These are phyloP conservation scores for Fratercula arctica DNA, from an alignment of 2,797 vertebrate species.

Conservation along the genomic window DNA sequence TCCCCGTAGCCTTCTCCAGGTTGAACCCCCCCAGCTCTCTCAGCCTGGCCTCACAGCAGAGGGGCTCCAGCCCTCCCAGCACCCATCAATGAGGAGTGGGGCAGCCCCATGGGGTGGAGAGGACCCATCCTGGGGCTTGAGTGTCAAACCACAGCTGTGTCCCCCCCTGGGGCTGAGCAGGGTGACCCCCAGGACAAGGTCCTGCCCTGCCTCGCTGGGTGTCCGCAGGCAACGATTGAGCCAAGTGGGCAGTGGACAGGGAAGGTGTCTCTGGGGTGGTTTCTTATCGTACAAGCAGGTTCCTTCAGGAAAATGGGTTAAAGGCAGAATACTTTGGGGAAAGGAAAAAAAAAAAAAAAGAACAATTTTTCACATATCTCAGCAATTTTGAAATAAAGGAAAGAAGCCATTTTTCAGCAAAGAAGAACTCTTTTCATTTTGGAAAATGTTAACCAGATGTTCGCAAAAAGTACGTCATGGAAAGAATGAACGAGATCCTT, in stretches of 20 bases:
- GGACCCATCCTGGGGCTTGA: neutral
- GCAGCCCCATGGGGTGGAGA: neutral
- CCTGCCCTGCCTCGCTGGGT: neutral
- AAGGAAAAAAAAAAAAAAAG: neutral
- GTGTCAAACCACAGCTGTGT: fast-evolving
- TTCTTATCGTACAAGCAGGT: neutral
- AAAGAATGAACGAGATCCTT: neutral
- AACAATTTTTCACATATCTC: neutral
- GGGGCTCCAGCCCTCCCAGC: no score
- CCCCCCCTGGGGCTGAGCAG: neutral
- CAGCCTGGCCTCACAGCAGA: no score
- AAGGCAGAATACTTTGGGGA: neutral
- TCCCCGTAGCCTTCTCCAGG: no score
- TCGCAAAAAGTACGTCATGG: neutral
- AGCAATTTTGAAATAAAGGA: neutral
- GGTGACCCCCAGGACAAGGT: neutral
- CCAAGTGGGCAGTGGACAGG: fast-evolving
- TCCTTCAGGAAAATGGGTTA: neutral
- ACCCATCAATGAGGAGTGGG: neutral
- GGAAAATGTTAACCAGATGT: constrained; percentile 51
- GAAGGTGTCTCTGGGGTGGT: neutral
- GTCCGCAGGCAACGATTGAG: neutral
- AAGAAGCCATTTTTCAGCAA: constrained; percentile 10
- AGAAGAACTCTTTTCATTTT: neutral
- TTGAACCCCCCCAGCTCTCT: no score